Conservation (phyloP, 2,113 vertebrate genomes). For the Corythornis vintsioides region DNA sequence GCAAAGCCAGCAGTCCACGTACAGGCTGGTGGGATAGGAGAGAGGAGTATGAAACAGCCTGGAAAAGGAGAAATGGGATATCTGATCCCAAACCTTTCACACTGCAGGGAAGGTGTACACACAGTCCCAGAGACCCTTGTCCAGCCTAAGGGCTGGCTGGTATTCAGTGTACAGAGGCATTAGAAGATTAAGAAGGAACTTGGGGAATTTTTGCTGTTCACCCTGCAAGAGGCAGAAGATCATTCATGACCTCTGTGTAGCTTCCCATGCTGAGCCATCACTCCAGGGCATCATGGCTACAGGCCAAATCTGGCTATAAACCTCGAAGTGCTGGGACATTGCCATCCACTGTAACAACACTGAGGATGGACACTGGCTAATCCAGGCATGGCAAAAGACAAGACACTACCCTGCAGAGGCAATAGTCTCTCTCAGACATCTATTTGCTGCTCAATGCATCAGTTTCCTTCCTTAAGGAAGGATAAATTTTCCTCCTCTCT, state of each 20-base stretch:
- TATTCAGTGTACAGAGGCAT: background rate
- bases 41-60: background rate
- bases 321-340: slow-evolving; percentile 28
- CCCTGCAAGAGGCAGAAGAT: background rate
- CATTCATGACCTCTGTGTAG: background rate
- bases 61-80: background rate
- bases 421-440: background rate
- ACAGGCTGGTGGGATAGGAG: background rate
- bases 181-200: background rate
- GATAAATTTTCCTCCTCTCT: background rate
- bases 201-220: background rate
- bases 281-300: background rate
- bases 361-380: background rate
- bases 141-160: background rate
- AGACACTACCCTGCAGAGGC: background rate
- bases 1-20: background rate
- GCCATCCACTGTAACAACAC: background rate
- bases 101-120: background rate
- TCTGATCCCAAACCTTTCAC: background rate
- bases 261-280: slow-evolving; percentile 18
- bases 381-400: background rate
- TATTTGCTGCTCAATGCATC: background rate
- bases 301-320: slow-evolving; percentile 18
- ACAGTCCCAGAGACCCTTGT: background rate
- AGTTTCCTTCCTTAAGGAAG: background rate